A percentile compares a stretch with the other conserved stretches of the same genome.
These are phyloP conservation scores for Todiramphus saurophagus DNA, from an alignment of 2,113 vertebrate genomes.

Conservation along the genomic window DNA sequence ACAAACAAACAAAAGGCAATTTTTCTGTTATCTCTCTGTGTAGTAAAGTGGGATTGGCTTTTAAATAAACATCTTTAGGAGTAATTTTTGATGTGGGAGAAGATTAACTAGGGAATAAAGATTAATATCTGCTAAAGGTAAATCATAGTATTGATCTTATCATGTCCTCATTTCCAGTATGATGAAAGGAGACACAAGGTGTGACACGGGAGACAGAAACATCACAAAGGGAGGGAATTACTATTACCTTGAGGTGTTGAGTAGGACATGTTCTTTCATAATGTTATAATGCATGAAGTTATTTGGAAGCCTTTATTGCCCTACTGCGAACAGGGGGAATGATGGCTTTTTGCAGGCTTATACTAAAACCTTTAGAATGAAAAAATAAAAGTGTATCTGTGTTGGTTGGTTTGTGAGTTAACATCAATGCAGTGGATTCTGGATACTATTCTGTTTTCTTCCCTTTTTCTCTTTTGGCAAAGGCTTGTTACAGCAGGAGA, in stretches of 20 bases:
- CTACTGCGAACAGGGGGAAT: background rate
- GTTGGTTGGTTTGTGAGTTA: background rate
- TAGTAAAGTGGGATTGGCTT: background rate
- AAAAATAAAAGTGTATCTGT: background rate
- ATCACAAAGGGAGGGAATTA: background rate
- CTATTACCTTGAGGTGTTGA: background rate
- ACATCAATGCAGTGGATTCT: background rate
- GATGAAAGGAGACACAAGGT: background rate
- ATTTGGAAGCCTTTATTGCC: background rate
- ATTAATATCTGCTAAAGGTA: background rate
- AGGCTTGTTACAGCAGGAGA: background rate
- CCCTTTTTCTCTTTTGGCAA: background rate
- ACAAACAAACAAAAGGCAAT: background rate
- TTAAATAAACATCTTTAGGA: background rate
- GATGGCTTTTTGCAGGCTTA: background rate
- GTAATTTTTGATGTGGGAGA: background rate
- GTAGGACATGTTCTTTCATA: background rate
- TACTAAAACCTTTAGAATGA: background rate
- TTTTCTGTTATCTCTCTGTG: background rate
- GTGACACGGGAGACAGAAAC: background rate
- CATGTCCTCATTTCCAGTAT: background rate
- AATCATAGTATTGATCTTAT: background rate
- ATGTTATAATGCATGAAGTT: background rate
- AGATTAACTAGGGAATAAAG: background rate
- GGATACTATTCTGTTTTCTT: background rate